Evolutionary conservation across 2,113 vertebrate species (phyloP).

Genomic region (Malurus cyaneus): DNA sequence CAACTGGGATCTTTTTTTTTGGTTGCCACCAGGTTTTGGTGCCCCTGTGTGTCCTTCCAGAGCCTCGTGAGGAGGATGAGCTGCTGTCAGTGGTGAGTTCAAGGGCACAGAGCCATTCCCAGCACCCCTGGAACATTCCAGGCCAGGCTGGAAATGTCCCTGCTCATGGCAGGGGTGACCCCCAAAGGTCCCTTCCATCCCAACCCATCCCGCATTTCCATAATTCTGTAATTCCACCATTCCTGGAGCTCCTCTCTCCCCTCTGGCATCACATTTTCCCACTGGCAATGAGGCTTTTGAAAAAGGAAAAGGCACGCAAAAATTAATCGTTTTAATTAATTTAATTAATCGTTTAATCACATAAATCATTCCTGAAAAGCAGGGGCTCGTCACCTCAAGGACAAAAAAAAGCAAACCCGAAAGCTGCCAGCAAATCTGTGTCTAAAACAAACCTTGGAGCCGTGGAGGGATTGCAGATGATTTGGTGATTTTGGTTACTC

Average conservation of each 20-base stretch:
- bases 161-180: background rate
- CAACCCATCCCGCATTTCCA: background rate
- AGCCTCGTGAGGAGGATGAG: background rate
- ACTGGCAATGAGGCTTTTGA: rapidly evolving
- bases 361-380: background rate
- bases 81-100: conserved; percentile 6
- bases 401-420: background rate
- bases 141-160: background rate
- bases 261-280: rapidly evolving
- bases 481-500: background rate
- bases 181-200: too few relatives aligned
- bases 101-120: background rate
- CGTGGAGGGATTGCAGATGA: rapidly evolving
- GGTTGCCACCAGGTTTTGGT: background rate
- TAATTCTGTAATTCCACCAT: background rate
- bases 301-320: background rate
- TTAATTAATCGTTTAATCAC: too few relatives aligned
- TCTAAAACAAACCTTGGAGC: rapidly evolving
- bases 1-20: rapidly evolving
- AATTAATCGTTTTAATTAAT: background rate
- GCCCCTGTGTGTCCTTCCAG: background rate
- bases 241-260: rapidly evolving
- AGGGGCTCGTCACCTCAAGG: rapidly evolving
- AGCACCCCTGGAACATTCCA: background rate
- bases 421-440: background rate